A percentile compares a stretch with the other conserved stretches of the same genome.
These are phyloP conservation scores for Eueremaeus valkanovi DNA, from an alignment of 2,888 invertebrate genomes.

Conservation along the genomic window DNA sequence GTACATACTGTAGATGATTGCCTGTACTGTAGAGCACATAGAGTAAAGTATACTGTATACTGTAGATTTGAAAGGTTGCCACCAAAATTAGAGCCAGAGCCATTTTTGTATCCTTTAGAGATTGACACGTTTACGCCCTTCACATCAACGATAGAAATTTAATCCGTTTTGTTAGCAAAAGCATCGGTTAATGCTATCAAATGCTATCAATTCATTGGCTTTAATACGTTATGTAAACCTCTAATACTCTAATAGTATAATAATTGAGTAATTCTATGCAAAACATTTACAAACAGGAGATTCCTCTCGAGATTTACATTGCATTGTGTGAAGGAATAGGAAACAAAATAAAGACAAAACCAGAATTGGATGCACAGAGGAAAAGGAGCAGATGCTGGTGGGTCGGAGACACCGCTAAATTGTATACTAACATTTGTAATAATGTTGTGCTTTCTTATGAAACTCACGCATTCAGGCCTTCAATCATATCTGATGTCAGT, in stretches of 20 bases:
- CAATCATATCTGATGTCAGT: conserved; percentile 32
- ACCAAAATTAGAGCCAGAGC: background rate
- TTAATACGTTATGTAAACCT: background rate
- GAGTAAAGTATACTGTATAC: no score
- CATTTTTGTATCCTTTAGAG: background rate
- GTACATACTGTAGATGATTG: no score
- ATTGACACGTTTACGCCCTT: conserved; percentile 27
- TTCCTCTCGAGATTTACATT: background rate
- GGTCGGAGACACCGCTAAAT: background rate
- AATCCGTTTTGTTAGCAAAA: background rate
- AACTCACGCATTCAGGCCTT: conserved; percentile 23
- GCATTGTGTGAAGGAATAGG: background rate
- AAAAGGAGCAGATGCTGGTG: conserved; percentile 11
- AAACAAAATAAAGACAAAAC: background rate
- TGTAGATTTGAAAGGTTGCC: no score
- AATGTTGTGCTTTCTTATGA: background rate
- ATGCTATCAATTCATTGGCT: background rate
- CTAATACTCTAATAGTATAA: background rate
- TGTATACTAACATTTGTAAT: background rate
- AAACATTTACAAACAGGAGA: background rate
- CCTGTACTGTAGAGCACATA: no score
- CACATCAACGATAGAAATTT: conserved; percentile 22
- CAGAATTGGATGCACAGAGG: background rate
- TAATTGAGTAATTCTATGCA: background rate
- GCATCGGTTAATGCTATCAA: background rate